Base-by-base conservation (phyloP, 2,888 invertebrate genomes). In the Agrotis puta region DNA sequence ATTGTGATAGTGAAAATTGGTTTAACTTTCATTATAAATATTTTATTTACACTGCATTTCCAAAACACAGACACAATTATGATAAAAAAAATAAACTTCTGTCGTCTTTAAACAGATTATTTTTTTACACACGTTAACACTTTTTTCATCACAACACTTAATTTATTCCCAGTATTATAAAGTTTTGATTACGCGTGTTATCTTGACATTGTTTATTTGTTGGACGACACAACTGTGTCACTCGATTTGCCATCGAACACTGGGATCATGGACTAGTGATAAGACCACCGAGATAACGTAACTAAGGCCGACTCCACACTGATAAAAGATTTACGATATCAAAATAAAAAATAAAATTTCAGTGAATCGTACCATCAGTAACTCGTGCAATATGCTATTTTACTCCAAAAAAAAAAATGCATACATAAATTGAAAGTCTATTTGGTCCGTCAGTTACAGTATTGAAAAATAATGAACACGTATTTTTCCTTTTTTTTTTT, bases 251-350 rank as follows among this genome's bases (percentile, higher is more conserved):
- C 47, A 74, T 63, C 33, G 57, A 50, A 27, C 50, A 72, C 79
- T 77, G 66, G 70, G 65, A 74, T 71, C 78, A 80, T 65, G 66
- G 51, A 70, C 58, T 27, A 62, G 27, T 73, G 77, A 79, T 79
- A 79, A 79, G 45, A 65, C 27, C 27, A 22, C 43, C 33, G 24
- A 69, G 73, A 83, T 83, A 85, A 70, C 83, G 72, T 16, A 45
- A 33, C 54, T 74, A 71, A 33, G 58, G 83, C 68, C 50, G 51
- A 22, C 24, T 82, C 6, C 48, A 79, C 74, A 82, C 47, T 65
- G 62, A 64, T 57, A 56, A 48, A n/a, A 51, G 39, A 69, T 76
- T 76, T 47, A 62, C 47, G 56, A 27, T 69, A 53, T 20, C 24
- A 13, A n/a, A 45, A 65, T 54, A 27, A 75, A 68, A 64, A 74